Evolutionary conservation across 2,113 vertebrate genomes (phyloP), one percentile per base, ranked within the genome.

Genomic region (Prinia subflava): DNA sequence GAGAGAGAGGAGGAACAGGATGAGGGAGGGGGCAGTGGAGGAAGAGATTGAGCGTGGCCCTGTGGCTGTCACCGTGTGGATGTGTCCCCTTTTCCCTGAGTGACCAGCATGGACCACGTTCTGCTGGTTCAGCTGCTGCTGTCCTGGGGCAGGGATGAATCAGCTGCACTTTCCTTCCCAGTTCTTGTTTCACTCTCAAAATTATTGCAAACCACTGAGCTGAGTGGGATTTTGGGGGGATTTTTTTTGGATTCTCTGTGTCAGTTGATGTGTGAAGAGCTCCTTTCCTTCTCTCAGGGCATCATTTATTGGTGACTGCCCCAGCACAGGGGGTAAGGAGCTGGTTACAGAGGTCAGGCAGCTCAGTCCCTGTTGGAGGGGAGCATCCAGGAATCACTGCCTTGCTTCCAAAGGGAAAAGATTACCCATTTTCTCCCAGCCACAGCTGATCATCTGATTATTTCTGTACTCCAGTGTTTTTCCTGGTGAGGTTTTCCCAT

Each of bases 31-130:
- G 63, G 89, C 83, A 56, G 24, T 62, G 78, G 17, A 80, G 70
- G 94, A 77, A 52, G 90, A 95, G 93, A 77, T 75, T 83, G 90
- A 90, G 86, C 14, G 63, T 59, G 33, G 75, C 65, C 71, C 57
- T 1, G 8, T 18, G 47, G 82, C 87, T 68, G 70, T 81, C 64
- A 49, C 55, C 2, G 2, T 47, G 7, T 2, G 3, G 33, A 14
- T 1, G 3, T 69, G 57, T 55, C 56, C 49, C 39, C 69, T 74
- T 50, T 41, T 89, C 56, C 68, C 35, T 22, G 1, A 5, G 1
- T 47, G 47, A n/a, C 69, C 44, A 1, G 46, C 27, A 15, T 1
- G 41, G 53, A 7, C 31, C 69, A 4, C 0, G 8, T 41, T 55
- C 35, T 75, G 4, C 76, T 71, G 81, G 2, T 35, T 63, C 46